Conservation (phyloP, 2,888 invertebrate species). For the Ernsta delagoae region DNA sequence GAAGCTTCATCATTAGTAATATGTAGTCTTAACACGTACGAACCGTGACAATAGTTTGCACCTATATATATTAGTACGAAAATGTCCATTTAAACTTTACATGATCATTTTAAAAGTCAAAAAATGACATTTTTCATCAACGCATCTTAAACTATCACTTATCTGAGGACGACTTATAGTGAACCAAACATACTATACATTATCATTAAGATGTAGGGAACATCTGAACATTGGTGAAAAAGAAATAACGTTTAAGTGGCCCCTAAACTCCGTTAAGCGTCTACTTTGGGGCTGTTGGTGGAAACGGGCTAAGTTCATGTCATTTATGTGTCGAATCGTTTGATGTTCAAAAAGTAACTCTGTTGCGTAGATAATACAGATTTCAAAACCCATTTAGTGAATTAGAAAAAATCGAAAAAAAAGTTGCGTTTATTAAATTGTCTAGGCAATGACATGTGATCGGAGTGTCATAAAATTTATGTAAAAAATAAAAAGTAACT, state of each 20-base stretch:
- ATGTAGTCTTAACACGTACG: conserved; percentile 3
- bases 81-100: conserved; percentile 25
- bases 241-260: too few relatives aligned
- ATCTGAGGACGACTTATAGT: too few relatives aligned
- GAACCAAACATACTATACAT: too few relatives aligned
- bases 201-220: too few relatives aligned
- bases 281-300: too few relatives aligned
- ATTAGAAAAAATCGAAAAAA: neutral
- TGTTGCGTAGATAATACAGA: neutral
- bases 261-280: too few relatives aligned
- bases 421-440: neutral
- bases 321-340: conserved; percentile 5
- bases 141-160: too few relatives aligned
- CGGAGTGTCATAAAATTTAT: neutral
- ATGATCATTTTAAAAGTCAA: conserved; percentile 4
- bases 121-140: too few relatives aligned
- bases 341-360: neutral
- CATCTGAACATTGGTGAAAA: too few relatives aligned
- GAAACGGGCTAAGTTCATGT: conserved; percentile 11
- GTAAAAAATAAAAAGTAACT: neutral
- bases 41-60: conserved; percentile 32
- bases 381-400: neutral
- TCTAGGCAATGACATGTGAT: neutral
- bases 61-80: conserved; percentile 15
- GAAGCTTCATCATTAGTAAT: too few relatives aligned